A percentile compares a stretch with the other conserved stretches of the same genome.
These are phyloP conservation scores for Zaprionus bogoriensis DNA, from an alignment of 2,888 invertebrate genomes.

Conservation along the genomic window DNA sequence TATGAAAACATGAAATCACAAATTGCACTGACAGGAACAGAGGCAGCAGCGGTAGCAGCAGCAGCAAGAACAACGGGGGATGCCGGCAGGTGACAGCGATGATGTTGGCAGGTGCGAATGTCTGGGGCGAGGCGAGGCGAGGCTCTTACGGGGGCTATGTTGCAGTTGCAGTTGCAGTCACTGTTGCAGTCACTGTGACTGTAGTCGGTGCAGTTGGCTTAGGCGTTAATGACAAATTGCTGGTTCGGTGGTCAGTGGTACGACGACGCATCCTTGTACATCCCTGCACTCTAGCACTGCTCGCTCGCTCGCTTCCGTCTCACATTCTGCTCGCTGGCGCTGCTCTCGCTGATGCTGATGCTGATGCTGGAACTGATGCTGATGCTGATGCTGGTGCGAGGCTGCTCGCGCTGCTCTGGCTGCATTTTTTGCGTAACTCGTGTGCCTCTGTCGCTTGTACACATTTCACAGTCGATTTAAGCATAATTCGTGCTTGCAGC, in stretches of 20 bases:
- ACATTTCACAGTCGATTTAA: conserved; percentile 62
- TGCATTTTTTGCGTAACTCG: conserved; percentile 74
- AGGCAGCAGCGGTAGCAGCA: conserved; percentile 30
- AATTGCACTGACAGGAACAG: conserved; percentile 17
- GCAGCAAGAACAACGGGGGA: conserved; percentile 28
- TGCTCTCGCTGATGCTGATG: conserved; percentile 37
- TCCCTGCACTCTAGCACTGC: conserved; percentile 53
- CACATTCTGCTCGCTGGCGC: conserved; percentile 60
- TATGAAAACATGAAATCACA: conserved; percentile 60
- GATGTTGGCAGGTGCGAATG: conserved; percentile 28
- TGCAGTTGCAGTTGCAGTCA: conserved; percentile 28
- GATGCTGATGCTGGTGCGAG: conserved; percentile 49
- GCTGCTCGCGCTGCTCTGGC: conserved; percentile 36
- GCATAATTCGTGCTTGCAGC: conserved; percentile 39
- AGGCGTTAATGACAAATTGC: conserved; percentile 62
- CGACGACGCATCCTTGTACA: conserved; percentile 57
- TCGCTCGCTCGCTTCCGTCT: conserved; percentile 61
- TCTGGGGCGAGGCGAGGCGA: conserved; percentile 16
- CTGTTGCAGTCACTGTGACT: conserved; percentile 25
- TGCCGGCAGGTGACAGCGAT: conserved; percentile 47
- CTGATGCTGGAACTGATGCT: conserved; percentile 15
- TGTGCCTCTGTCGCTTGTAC: conserved; percentile 59
- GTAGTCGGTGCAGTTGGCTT: conserved; percentile 38
- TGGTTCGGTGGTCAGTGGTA: conserved; percentile 70
- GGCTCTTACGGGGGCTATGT: conserved; percentile 40